Evolutionary conservation across 1,140 invertebrate genomes (phyloP), one percentile per base, ranked within the genome.

Genomic region (Ceratina calcarata): DNA sequence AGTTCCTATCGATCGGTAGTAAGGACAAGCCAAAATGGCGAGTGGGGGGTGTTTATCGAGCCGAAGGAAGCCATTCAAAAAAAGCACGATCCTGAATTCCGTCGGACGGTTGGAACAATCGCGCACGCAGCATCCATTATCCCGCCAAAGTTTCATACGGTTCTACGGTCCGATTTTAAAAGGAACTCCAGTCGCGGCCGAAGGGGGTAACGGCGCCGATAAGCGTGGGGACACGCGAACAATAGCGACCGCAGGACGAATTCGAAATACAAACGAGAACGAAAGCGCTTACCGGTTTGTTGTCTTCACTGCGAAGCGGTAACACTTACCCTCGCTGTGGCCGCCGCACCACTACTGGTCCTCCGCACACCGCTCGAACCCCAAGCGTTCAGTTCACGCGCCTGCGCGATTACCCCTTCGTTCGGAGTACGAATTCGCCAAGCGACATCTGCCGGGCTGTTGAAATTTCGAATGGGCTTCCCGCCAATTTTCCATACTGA

Each of bases 21-120:
- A 78, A 78, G 75, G 67, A 78, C 67, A 67, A 78, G 75, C 53
- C 58, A 78, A 78, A 78, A 78, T 78, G 75, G 75, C 75, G 75
- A 32, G 66, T 62, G 45, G 67, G 75, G 75, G 66, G 58, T 78
- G 57, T 78, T 70, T 71, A 71, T 78, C 66, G 75, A 78, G 58
- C 75, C n/a, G 32, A 69, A 65, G 49, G 45, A n/a, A 12, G 27
- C 32, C 49, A 51, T 18, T 69, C 69, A 75, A 74, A 73, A 65
- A 75, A 37, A 57, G 49, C 37, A 20, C 53, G 32, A 77, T 62
- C 75, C 22, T 53, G 45, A 75, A 61, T 77, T 69, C 24, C 57
- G 37, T 12, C 7, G 61, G 32, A 51, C 45, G 53, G 27, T 4
- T 32, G 2, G 53, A 77, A 77, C 13, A 20, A 37, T 53, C 22